Evolutionary conservation across 1,140 invertebrate genomes (phyloP).

Genomic region (Frieseomelitta varia): DNA sequence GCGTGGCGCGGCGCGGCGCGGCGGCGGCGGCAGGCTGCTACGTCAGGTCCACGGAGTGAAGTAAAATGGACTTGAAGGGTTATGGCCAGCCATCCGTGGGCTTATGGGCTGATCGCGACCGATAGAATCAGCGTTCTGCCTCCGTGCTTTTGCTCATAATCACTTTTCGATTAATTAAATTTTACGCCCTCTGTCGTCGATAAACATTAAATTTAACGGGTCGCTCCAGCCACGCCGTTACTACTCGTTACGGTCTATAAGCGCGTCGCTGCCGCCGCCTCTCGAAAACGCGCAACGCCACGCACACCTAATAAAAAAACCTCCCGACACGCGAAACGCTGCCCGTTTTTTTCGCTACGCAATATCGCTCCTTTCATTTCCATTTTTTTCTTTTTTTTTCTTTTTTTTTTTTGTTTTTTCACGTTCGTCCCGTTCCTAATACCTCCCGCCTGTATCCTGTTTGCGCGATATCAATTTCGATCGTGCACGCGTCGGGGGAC

Average conservation of each 20-base stretch:
- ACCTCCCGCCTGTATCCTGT: background rate
- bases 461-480: conserved; percentile 23
- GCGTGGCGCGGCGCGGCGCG: no score
- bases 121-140: conserved; percentile 80
- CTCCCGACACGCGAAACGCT: conserved; percentile 15
- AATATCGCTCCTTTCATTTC: conserved; percentile 12
- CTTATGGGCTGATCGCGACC: conserved; percentile 79
- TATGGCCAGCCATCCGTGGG: conserved; percentile 77
- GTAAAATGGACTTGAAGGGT: conserved; percentile 80
- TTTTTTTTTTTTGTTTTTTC: no score
- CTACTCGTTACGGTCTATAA: conserved; percentile 58
- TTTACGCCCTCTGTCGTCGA: conserved; percentile 77
- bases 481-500: background rate
- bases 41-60: conserved; percentile 80
- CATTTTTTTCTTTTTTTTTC: background rate
- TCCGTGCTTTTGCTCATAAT: conserved; percentile 78
- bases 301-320: background rate
- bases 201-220: conserved; percentile 82
- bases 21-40: conserved; percentile 64
- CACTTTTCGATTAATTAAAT: conserved; percentile 83
- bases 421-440: background rate
- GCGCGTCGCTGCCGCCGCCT: background rate
- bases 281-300: conserved; percentile 28
- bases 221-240: conserved; percentile 58
- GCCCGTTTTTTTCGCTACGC: background rate